These are phyloP conservation scores for Meloe dianella DNA, from an alignment of 2,888 invertebrate genomes.

Conservation along the genomic window DNA sequence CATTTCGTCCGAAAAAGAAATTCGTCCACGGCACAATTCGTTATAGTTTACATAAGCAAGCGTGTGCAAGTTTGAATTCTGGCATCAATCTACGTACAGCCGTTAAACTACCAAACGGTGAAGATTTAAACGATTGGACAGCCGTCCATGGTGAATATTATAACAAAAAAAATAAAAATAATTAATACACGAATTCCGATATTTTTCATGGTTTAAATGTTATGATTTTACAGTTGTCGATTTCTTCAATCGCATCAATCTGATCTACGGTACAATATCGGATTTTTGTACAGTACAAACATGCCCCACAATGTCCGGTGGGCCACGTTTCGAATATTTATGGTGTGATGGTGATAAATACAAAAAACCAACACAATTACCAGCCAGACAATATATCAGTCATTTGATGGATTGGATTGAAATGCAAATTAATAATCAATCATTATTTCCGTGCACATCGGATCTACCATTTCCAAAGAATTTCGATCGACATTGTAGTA, in stretches of 20 bases:
- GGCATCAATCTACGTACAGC: slow-evolving; percentile 84
- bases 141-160: slow-evolving; percentile 81
- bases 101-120: slow-evolving; percentile 81
- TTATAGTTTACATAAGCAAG: slow-evolving; percentile 88
- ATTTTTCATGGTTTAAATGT: too few species aligned
- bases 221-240: slow-evolving; percentile 75
- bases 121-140: slow-evolving; percentile 89
- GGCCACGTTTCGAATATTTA: slow-evolving; percentile 85
- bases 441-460: slow-evolving; percentile 81
- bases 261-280: slow-evolving; percentile 88
- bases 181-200: too few species aligned
- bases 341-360: slow-evolving; percentile 87
- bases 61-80: slow-evolving; percentile 87
- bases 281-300: slow-evolving; percentile 83
- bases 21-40: slow-evolving; percentile 86
- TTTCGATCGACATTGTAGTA: slow-evolving; percentile 78
- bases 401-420: slow-evolving; percentile 93
- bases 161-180: too few species aligned
- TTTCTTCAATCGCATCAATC: slow-evolving; percentile 91
- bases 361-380: slow-evolving; percentile 79
- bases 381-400: slow-evolving; percentile 83
- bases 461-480: slow-evolving; percentile 88
- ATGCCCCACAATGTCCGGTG: slow-evolving; percentile 91
- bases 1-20: slow-evolving; percentile 87
- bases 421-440: slow-evolving; percentile 86